Base-by-base conservation (phyloP, 2,888 invertebrate genomes). In the Colletes collaris region DNA sequence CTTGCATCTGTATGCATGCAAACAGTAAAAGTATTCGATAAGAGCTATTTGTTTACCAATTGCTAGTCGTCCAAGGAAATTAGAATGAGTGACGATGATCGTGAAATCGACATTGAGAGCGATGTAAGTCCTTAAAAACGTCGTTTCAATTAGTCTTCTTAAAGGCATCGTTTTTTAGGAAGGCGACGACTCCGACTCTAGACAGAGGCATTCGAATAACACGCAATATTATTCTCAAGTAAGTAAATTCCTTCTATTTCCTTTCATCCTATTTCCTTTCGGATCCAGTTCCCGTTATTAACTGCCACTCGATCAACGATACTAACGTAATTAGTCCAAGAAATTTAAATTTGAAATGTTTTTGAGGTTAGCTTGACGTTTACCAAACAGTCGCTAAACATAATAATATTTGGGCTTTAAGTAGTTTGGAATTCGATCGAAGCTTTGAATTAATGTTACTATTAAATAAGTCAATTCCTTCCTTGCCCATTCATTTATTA, bases 81-180 rank as follows among this genome's bases (percentile, higher is more conserved):
- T 81, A 93, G 88, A 90, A 98, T 98, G 97, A 98, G 98, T 93
- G 98, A 98, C 94, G 98, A 98, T 94, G 98, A 98, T 93, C 95
- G 97, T 91, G 98, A 98, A 93, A 97, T 98, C 93, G 98, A 98
- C 93, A 97, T 98, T 91, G 98, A 98, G 94, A 98, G 98, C 95
- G 98, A 98, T 94, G 98, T 98, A 95, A 96, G 97, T 95, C 37
- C 46, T 13, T 35, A 69, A 76, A 58, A 62, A 35, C 75, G 74
- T 52, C 55, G 71, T 60, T 50, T 55, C 60, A 35, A 52, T 55
- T 10, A 60, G 56, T 50, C 35, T 40, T 53, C 52, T 65, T 69
- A 69, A 78, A 62, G n/a, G 27, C 13, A 10, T 50, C 49, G 35
- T 66, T 79, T 78, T 72, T 49, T 93, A 97, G 97, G 97, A 97